These are phyloP conservation scores for Seriola dumerili DNA, from an alignment of 2,113 vertebrate species.

Conservation along the genomic window DNA sequence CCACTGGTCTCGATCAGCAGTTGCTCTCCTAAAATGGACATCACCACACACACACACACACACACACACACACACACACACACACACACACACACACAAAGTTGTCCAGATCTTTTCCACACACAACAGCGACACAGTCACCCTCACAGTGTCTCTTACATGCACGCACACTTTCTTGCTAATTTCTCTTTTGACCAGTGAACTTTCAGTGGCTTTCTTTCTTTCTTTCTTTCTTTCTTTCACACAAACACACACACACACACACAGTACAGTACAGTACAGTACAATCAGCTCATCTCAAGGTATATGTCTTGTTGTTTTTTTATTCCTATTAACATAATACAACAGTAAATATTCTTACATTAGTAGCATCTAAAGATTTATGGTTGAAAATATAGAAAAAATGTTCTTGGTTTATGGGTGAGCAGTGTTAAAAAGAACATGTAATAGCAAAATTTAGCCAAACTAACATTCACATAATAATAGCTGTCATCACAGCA, in stretches of 20 bases:
- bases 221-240: neutral
- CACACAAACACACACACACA: no score
- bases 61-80: no score
- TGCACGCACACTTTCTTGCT: conserved; percentile 12
- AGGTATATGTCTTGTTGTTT: neutral
- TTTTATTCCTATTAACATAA: no score
- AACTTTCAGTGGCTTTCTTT: conserved; percentile 35
- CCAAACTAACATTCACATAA: no score
- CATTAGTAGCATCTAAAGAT: no score
- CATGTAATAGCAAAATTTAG: neutral
- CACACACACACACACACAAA: neutral
- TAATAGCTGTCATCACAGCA: no score
- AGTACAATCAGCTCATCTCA: neutral
- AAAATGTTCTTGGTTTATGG: neutral
- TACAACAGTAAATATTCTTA: no score
- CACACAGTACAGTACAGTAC: no score
- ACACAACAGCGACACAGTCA: neutral
- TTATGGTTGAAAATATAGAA: no score
- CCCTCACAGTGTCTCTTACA: conserved; percentile 5
- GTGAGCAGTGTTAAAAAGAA: neutral
- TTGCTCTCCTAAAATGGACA: conserved; percentile 41
- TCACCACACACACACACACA: neutral
- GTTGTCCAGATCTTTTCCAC: conserved; percentile 23
- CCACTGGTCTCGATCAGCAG: conserved; percentile 18
- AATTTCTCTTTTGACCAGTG: conserved; percentile 43